Base-by-base conservation (phyloP, 2,797 vertebrate species). In the Halcyon leucocephala region DNA sequence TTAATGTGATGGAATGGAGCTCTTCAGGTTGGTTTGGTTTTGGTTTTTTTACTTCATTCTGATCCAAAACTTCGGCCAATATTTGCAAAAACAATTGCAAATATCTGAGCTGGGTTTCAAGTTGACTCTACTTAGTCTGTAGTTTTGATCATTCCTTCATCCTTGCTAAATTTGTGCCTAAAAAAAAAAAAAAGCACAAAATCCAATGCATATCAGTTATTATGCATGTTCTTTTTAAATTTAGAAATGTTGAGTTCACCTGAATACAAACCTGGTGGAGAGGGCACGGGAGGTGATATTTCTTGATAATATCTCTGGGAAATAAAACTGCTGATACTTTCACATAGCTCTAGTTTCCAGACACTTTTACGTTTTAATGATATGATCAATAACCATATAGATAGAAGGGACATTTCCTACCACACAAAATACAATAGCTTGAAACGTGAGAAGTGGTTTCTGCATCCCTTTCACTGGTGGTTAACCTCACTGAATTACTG, bases 351-450 rank as follows among this genome's bases (percentile, higher is more conserved):
- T 67, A 73, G 83, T 96, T 97, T 96, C 96, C 93, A 96, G 87
- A 51, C 91, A 86, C 85, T 94, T 78, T 84, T 93, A 95, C 26
- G 22, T 93, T 96, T 95, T 95, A 95, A 93, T 94, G 96, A 96
- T 96, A 97, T 85, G 86, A 97, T 96, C 96, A 95, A 96, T 96
- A 94, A 77, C 60, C 74, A 95, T 93, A 91, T 67, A 97, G 93
- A 86, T 89, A 95, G 80, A 85, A 94, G 73, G 74, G 93, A 67
- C 64, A 94, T 92, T 96, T 96, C 95, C 89, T 96, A 94, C 96
- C 96, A 89, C 96, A 95, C 87, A 35, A 91, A 95, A 95, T 94
- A 96, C 66, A 93, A 95, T 95, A 93, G 67, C 70, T 86, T 93
- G 77, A 96, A 96, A 94, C 80, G 49, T 26, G 60, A 95, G 66